Conservation (phyloP, 2,797 vertebrate species). For the Vespertilio murinus region DNA sequence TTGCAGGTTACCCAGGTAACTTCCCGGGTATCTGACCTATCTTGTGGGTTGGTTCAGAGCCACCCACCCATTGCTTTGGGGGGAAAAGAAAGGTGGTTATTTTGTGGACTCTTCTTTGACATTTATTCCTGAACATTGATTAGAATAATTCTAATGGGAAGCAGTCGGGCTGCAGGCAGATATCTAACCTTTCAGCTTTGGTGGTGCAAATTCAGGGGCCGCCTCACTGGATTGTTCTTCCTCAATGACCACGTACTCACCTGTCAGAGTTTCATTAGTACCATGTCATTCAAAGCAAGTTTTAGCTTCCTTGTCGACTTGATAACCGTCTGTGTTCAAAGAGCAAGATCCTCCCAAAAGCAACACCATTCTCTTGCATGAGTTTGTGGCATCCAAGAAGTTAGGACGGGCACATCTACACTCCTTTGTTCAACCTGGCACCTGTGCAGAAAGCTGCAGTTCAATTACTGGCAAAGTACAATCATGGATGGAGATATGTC, state of each 20-base stretch:
- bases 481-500: neutral
- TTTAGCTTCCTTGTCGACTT: neutral
- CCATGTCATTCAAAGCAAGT: neutral
- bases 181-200: neutral
- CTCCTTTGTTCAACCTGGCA: neutral
- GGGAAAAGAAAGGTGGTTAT: neutral
- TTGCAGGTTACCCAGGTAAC: neutral
- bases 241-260: neutral
- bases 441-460: neutral
- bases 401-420: neutral
- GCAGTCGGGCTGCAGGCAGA: neutral
- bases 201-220: neutral
- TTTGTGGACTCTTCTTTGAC: neutral
- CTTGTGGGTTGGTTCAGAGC: neutral
- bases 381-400: neutral
- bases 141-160: neutral
- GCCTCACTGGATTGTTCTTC: neutral
- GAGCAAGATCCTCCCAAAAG: neutral
- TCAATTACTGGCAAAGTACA: neutral
- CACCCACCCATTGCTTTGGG: neutral
- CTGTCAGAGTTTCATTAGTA: constrained; percentile 26
- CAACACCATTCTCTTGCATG: neutral
- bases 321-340: neutral
- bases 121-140: neutral
- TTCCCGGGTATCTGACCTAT: neutral